Conservation (phyloP, 2,888 invertebrate genomes). For the Temnothorax unifasciatus region DNA sequence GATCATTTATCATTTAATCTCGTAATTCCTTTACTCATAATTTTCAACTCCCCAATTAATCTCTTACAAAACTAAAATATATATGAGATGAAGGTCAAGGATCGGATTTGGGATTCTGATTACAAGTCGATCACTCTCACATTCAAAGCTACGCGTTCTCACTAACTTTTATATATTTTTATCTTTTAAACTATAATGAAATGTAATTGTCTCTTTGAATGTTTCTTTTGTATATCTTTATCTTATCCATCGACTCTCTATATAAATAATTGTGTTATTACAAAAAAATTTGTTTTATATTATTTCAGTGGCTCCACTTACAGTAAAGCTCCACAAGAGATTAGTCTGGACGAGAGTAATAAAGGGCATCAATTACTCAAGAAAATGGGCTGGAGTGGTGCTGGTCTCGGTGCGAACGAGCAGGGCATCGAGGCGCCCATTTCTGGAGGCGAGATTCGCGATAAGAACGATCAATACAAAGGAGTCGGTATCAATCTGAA, state of each 20-base stretch:
- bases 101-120: neutral
- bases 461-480: constrained; percentile 97
- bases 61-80: neutral
- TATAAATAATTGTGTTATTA: constrained; percentile 8
- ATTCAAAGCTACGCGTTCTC: neutral
- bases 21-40: neutral
- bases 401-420: constrained; percentile 96
- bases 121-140: neutral
- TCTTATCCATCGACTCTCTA: neutral
- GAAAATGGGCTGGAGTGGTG: constrained; percentile 99
- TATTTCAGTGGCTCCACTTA: constrained; percentile 82
- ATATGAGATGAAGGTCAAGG: neutral
- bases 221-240: neutral
- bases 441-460: constrained; percentile 95
- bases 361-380: constrained; percentile 98
- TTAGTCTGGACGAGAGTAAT: constrained; percentile 93
- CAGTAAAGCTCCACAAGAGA: constrained; percentile 88
- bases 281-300: constrained; percentile 26
- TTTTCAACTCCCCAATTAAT: neutral
- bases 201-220: neutral
- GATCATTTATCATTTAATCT: neutral
- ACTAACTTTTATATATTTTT: neutral
- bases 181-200: neutral
- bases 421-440: constrained; percentile 99
- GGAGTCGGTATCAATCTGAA: constrained; percentile 97